Evolutionary conservation across 2,113 vertebrate species (phyloP).

Genomic region (Asarcornis scutulata): DNA sequence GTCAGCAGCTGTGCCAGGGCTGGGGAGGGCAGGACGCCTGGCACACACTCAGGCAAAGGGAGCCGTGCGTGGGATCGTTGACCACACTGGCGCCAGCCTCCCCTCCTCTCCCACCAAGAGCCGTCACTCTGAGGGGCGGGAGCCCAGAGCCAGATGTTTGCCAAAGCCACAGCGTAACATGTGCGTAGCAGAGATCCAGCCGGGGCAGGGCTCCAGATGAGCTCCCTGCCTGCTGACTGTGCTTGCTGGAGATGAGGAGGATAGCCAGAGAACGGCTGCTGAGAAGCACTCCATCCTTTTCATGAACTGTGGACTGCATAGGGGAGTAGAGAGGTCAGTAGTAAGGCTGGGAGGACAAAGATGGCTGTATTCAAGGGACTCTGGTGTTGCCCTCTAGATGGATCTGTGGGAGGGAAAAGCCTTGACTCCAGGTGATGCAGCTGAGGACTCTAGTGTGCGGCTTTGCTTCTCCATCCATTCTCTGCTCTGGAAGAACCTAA

Average conservation of each 20-base stretch:
- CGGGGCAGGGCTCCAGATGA: conserved; percentile 61
- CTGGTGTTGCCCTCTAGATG: neutral
- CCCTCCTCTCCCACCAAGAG: conserved; percentile 61
- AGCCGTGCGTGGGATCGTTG: conserved; percentile 65
- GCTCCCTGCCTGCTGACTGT: conserved; percentile 41
- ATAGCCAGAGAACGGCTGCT: neutral
- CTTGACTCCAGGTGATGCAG: neutral
- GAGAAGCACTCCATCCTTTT: neutral
- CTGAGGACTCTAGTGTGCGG: neutral
- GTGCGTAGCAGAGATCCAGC: conserved; percentile 61
- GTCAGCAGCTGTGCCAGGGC: conserved; percentile 52
- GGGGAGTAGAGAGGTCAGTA: fast-evolving
- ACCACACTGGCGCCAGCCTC: conserved; percentile 75
- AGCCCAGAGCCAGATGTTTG: conserved; percentile 69
- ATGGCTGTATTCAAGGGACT: too few species aligned
- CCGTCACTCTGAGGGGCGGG: conserved; percentile 63
- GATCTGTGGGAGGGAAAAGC: neutral
- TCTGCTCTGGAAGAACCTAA: fast-evolving
- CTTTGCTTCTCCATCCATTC: neutral
- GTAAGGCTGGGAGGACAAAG: neutral
- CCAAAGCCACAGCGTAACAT: conserved; percentile 71
- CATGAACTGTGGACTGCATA: fast-evolving
- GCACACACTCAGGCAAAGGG: neutral
- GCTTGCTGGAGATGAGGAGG: neutral
- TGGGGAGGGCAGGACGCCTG: conserved; percentile 40